Evolutionary conservation across 2,113 vertebrate species (phyloP), one percentile per base, ranked within the genome.

Genomic region (Zapus hudsonius): DNA sequence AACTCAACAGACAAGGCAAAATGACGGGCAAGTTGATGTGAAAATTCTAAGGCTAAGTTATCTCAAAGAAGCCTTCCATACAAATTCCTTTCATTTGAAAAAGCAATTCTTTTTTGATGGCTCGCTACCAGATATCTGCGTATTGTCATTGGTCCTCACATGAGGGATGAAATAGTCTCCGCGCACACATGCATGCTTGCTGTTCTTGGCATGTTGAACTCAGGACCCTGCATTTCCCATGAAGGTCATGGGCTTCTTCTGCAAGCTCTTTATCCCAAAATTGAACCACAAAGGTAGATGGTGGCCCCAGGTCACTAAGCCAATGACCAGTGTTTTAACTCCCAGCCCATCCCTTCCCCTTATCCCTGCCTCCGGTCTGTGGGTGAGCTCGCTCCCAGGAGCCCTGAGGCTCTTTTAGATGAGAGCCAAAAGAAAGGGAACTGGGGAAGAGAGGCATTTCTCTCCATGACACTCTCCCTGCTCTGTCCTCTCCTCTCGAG

Each of bases 401-500:
- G 19, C 83, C 75, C 66, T 1, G 2, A 42, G 83, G 85, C 13
- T 5, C 52, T 57, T 6, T 42, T 66, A 69, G 90, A 29, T n/a
- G 7, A 69, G 9, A 73, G 20, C 40, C 17, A 42, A 76, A 33
- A 25, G 57, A 29, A 38, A 70, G 20, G 31, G 59, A 29, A 57
- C 5, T 13, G 4, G 22, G 11, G 36, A 17, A 5, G n/a, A 20
- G n/a, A 55, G 36, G 29, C 42, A 2, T 25, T 61, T 25, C 9
- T 10, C 55, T 70, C 42, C 19, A 0, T n/a, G 55, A 15, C 63
- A 23, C 83, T 12, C 27, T 44, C 78, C 78, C 42, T 0, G 2
- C 6, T 82, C 87, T 90, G 82, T 6, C 5, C 95, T 84, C n/a
- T 16, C 57, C 88, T 92, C 94, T 70, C 57, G 86, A 83, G 64